Base-by-base conservation (phyloP, 2,888 invertebrate genomes). In the Protophormia terraenovae region DNA sequence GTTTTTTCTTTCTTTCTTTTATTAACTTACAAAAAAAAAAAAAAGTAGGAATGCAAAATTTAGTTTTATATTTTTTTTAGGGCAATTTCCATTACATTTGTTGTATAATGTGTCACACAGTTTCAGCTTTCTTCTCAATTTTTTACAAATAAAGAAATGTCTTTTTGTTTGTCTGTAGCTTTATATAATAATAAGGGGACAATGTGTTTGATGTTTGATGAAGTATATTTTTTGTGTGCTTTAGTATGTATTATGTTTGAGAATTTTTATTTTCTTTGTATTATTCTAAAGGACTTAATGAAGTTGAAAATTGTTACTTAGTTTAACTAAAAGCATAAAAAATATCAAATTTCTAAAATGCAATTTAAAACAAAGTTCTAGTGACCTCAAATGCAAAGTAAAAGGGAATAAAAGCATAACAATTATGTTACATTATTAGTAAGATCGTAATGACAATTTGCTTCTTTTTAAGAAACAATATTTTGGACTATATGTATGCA, bases 301-400 rank as follows among this genome's bases (percentile, higher is more conserved):
- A 85, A 78, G 85, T 75, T 78, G 82, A 85, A 85, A 85, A 85
- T 85, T 78, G 77, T 75, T 69, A 62, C 19, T 84, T 78, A 62
- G 69, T 67, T 69, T 38, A 38, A 29, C 8, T 32, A 10, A 64
- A 53, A 69, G 29, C 19, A 14, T 38, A 35, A 35, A 72, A 67
- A 50, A 50, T 79, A 79, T 79, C 19, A 22, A 50, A 38, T 66
- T 73, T 73, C 66, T 38, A 10, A 27, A 79, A 14, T 71, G 41
- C 8, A 62, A 38, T 79, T 62, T 29, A 16, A 53, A 72, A 58
- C 12, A 66, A 12, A 24, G 35, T 67, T 58, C 58, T 67, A 58
- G 47, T 73, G 80, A 80, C 73, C 66, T 55, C 45, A 58, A 58
- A 80, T 58, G 2, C 24, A 53, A 47, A 29, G 41, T 50, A 19